Base-by-base conservation (phyloP, 2,797 vertebrate genomes). In the Phoebastria nigripes region DNA sequence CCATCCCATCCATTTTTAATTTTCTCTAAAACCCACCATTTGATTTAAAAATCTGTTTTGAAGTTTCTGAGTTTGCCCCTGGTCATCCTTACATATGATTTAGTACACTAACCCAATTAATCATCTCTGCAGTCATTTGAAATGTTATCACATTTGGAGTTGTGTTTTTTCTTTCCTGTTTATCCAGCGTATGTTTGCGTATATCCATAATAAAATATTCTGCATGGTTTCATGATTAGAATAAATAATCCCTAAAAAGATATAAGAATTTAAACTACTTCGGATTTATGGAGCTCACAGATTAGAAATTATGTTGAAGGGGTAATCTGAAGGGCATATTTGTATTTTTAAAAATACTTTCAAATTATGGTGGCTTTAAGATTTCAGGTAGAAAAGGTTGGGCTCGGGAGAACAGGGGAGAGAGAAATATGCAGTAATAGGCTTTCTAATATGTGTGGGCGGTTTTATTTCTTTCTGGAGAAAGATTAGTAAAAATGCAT, bases 391-490 rank as follows among this genome's bases (percentile, higher is more conserved):
- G 87, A 58, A 94, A 83, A 92, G 13, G 29, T 5, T 47, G 15
- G 39, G n/a, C 41, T 87, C 0, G 0, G 25, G 39, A 92, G 69
- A 91, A 78, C 1, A 6, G 12, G 5, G 22, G 26, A 82, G 74
- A 89, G 63, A 93, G 49, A 73, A 95, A 77, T 86, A 74, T 19
- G 28, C 51, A 73, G 41, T 94, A 89, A 56, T 58, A 78, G 49
- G 65, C 59, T 93, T 89, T 90, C 47, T 90, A 83, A 73, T 89
- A 35, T 21, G 16, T 88, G 85, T 79, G 62, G 82, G 73, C 89
- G 42, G 46, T 78, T 95, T 96, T 92, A 82, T 95, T 94, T 93
- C 74, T 87, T 95, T 80, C 74, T 94, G 42, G 54, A 89, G 78
- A 76, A 90, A 86, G 82, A 94, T 92, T 51, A 93, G 79, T 72